phyloP scores from a whole-genome alignment of 2,888 invertebrate genomes.

The Neria commutata region DNA sequence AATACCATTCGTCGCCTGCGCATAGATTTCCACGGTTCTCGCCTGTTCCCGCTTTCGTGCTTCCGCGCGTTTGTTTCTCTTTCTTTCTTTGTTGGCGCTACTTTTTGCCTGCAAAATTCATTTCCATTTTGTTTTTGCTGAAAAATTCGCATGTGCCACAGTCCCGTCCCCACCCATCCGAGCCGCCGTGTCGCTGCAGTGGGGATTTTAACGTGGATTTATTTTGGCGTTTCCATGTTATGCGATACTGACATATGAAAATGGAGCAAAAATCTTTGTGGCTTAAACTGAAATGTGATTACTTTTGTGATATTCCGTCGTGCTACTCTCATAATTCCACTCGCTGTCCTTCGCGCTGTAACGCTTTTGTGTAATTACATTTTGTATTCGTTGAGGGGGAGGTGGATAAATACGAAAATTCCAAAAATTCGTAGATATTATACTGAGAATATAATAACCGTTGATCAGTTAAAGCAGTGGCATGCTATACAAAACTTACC shows the following conservation, averaged over 20 bases:
- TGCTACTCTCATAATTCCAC: background rate
- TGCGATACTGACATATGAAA: conserved; percentile 36
- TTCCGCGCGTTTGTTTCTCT: conserved; percentile 15
- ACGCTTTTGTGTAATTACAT: background rate
- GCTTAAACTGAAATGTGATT: conserved; percentile 42
- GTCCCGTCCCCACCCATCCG: no score
- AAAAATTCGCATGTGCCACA: conserved; percentile 33
- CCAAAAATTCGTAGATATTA: background rate
- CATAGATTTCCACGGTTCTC: conserved; percentile 32
- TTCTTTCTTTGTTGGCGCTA: conserved; percentile 19
- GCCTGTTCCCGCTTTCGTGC: conserved; percentile 11
- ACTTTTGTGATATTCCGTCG: conserved; percentile 38
- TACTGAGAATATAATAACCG: no score
- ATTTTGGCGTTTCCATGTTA: conserved; percentile 20
- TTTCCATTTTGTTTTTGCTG: conserved; percentile 49
- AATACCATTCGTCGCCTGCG: conserved; percentile 53
- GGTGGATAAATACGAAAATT: background rate
- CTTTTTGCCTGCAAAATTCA: conserved; percentile 36
- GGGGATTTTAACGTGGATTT: conserved; percentile 31
- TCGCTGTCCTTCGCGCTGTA: background rate
- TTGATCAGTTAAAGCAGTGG: no score
- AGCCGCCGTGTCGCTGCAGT: conserved; percentile 12
- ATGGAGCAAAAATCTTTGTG: conserved; percentile 41
- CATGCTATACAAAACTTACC: no score
- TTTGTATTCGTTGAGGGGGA: background rate